These are phyloP conservation scores for Phalacrocorax brasilianus DNA, from an alignment of 2,113 vertebrate genomes.

Conservation along the genomic window DNA sequence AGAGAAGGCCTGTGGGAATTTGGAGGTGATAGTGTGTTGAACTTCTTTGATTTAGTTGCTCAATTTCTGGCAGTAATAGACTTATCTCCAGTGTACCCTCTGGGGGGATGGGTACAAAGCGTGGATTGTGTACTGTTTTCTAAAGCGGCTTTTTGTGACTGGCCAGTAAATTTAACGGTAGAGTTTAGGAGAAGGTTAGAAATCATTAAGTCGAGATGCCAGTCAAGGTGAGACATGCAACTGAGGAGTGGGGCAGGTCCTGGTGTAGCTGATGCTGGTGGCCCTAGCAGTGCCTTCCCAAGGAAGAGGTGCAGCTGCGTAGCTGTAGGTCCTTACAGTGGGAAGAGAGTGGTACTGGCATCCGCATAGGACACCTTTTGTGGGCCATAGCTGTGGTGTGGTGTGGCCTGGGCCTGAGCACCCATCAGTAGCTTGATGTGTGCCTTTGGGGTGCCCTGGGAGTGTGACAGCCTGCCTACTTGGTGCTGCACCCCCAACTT, in stretches of 20 bases:
- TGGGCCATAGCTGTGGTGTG: background rate
- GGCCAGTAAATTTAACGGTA: background rate
- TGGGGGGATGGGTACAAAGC: background rate
- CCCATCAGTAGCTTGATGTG: background rate
- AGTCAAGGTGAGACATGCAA: background rate
- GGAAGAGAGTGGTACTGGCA: background rate
- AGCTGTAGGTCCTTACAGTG: background rate
- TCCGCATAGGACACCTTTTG: rapidly evolving
- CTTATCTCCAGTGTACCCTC: background rate
- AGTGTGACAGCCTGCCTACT: background rate
- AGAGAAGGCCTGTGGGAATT: background rate
- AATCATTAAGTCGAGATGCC: background rate
- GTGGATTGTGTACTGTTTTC: background rate
- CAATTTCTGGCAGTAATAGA: background rate
- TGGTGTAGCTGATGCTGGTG: background rate
- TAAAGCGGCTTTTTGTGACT: background rate
- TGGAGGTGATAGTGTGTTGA: background rate
- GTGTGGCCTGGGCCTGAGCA: background rate
- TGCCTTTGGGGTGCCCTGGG: background rate
- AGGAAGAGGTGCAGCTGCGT: rapidly evolving
- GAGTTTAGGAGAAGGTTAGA: background rate
- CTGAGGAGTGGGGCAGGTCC: background rate
- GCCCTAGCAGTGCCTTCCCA: background rate
- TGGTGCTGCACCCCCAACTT: background rate
- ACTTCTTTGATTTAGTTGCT: conserved; percentile 19